Evolutionary conservation across 2,113 vertebrate genomes (phyloP).

Genomic region (Poeciliopsis retropinna): DNA sequence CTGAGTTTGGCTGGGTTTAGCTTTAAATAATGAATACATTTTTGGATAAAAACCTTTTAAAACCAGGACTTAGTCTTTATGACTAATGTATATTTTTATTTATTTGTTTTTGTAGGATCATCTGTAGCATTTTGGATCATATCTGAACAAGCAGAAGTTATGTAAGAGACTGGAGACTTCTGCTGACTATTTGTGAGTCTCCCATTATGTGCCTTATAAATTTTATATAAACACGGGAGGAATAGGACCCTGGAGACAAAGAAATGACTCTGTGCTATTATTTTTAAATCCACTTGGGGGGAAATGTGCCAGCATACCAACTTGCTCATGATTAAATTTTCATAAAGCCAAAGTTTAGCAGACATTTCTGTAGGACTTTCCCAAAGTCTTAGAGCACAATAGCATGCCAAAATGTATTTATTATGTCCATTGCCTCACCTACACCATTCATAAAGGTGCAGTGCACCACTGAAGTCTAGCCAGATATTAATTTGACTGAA

Average conservation of each 20-base stretch:
- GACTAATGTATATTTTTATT: neutral
- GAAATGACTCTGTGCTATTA: neutral
- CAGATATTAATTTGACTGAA: neutral
- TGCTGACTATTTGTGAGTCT: neutral
- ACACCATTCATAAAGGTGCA: too few relatives aligned
- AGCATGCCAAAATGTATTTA: conserved; percentile 5
- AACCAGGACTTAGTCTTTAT: neutral
- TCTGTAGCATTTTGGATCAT: neutral
- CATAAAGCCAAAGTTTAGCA: neutral
- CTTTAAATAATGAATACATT: neutral
- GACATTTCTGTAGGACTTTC: neutral
- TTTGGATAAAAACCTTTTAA: neutral
- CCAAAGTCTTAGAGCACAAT: neutral
- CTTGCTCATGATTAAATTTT: neutral
- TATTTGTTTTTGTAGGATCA: neutral
- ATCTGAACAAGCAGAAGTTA: neutral
- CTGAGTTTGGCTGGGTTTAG: neutral
- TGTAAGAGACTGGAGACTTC: neutral
- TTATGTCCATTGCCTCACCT: neutral
- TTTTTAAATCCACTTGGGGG: neutral
- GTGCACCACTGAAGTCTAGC: neutral
- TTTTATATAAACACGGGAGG: neutral
- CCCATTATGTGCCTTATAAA: neutral
- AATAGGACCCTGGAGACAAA: neutral
- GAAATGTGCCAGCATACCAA: conserved; percentile 3